Percentiles rank a stretch among this genome's conserved stretches.
These are phyloP conservation scores for Eupithecia vulgata DNA, from an alignment of 2,888 invertebrate species.

Conservation along the genomic window DNA sequence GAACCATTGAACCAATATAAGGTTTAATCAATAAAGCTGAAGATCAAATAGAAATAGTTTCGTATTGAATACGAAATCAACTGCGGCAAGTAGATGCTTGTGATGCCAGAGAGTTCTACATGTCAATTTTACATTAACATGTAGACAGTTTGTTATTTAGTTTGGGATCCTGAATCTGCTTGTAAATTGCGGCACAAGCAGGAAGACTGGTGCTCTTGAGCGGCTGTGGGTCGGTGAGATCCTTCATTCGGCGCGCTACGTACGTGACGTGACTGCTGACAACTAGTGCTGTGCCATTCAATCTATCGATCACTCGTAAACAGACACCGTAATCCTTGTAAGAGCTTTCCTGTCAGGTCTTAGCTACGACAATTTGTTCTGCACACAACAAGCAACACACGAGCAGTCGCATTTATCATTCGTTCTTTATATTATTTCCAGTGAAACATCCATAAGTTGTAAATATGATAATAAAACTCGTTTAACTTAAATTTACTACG, in stretches of 20 bases:
- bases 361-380: slow-evolving; percentile 39
- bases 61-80: background rate
- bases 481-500: slow-evolving; percentile 4
- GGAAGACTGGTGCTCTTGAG: slow-evolving; percentile 41
- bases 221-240: slow-evolving; percentile 59
- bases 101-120: background rate
- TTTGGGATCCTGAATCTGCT: slow-evolving; percentile 16
- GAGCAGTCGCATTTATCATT: background rate
- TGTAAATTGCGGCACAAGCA: slow-evolving; percentile 34
- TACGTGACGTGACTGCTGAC: slow-evolving; percentile 65
- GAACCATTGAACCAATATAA: background rate
- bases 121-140: background rate
- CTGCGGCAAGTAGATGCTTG: background rate
- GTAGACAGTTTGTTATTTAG: slow-evolving; percentile 9
- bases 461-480: background rate
- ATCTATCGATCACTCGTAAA: slow-evolving; percentile 60
- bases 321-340: slow-evolving; percentile 62
- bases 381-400: background rate
- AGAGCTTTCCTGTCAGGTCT: slow-evolving; percentile 38
- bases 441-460: background rate
- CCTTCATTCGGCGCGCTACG: slow-evolving; percentile 63
- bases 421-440: background rate
- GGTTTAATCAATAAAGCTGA: background rate
- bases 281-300: slow-evolving; percentile 54
- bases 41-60: background rate